Conservation (phyloP, 2,797 vertebrate species). For the Cynodonichthys magdalenae region DNA sequence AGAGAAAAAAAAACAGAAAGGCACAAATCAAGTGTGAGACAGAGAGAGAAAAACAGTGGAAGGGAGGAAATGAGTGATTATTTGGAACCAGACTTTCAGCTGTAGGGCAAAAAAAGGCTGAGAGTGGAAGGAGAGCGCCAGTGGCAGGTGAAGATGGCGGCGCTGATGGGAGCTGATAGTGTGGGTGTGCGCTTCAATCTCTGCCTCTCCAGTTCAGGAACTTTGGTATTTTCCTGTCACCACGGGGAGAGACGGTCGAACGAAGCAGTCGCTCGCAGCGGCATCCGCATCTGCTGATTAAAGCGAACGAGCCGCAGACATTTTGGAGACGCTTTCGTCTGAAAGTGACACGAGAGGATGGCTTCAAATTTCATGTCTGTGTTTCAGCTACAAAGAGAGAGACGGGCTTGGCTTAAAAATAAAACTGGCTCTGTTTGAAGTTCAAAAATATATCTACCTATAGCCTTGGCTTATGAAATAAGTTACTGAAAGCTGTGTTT, state of each 20-base stretch:
- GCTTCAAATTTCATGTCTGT: constrained; percentile 31
- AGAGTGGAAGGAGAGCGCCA: constrained; percentile 18
- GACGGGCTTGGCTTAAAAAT: constrained; percentile 27
- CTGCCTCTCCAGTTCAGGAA: constrained; percentile 29
- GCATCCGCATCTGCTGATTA: constrained; percentile 30
- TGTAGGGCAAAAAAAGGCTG: constrained; percentile 27
- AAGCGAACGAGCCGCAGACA: constrained; percentile 37
- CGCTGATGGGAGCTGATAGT: constrained; percentile 43
- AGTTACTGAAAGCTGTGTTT: background rate
- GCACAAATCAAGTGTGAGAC: constrained; percentile 12
- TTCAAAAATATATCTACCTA: constrained; percentile 19
- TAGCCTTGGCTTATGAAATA: constrained; percentile 6
- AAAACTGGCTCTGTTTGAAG: constrained; percentile 31
- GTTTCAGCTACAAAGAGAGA: constrained; percentile 22
- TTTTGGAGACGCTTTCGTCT: constrained; percentile 27
- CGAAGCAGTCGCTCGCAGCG: constrained; percentile 33
- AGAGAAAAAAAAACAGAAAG: background rate
- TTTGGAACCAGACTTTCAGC: constrained; percentile 45
- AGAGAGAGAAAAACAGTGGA: constrained; percentile 28
- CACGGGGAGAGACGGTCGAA: constrained; percentile 37
- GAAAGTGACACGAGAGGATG: constrained; percentile 26
- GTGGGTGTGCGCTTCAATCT: constrained; percentile 31
- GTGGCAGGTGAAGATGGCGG: constrained; percentile 34
- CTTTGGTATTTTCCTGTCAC: constrained; percentile 47
- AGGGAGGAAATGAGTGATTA: constrained; percentile 35